Evolutionary conservation across 2,888 invertebrate species (phyloP), one percentile per base, ranked within the genome.

Genomic region (Amblyteles armatorius): DNA sequence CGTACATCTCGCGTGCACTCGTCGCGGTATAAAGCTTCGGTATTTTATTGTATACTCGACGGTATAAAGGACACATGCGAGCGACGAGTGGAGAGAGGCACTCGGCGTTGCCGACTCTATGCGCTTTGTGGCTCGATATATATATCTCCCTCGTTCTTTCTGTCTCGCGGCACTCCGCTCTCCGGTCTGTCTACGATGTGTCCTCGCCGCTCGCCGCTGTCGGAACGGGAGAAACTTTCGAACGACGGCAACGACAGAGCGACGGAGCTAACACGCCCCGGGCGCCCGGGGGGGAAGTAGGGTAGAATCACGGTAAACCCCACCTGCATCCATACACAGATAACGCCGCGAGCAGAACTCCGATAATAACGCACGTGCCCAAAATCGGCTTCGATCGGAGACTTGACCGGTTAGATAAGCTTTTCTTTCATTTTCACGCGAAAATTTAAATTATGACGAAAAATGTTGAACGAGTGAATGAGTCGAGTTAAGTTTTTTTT

Each of bases 141-240:
- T 63, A 16, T 44, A 0, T 44, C 6, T 16, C 16, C 16, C 16
- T 52, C 6, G 50, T 52, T 52, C 50, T n/a, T 52, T 52, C 50
- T 52, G n/a, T 52, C n/a, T 52, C 40, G 11, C 40, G 40, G 40
- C 40, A 5, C 40, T 40, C 40, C 29, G n/a, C 36, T 55, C 36
- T 52, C 22, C n/a, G 26, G 36, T 40, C 69, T 55, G 79, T 65
- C 71, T 79, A 79, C 65, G 71, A 71, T 65, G 52, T 72, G 22
- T 50, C 67, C 67, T 77, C 26, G 26, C 44, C n/a, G 55, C 22
- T 68, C 50, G 69, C 13, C 29, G 40, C 36, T 68, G 67, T 72
- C 73, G 68, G 60, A 60, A 63, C 72, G 71, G 69, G 83, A 79
- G 83, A 83, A 83, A 83, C 83, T 83, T 83, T 83, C 83, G 73